Percentiles rank a stretch among this genome's conserved stretches.
phyloP scores from a whole-genome alignment of 2,797 vertebrate genomes.

The Natrix natrix region DNA sequence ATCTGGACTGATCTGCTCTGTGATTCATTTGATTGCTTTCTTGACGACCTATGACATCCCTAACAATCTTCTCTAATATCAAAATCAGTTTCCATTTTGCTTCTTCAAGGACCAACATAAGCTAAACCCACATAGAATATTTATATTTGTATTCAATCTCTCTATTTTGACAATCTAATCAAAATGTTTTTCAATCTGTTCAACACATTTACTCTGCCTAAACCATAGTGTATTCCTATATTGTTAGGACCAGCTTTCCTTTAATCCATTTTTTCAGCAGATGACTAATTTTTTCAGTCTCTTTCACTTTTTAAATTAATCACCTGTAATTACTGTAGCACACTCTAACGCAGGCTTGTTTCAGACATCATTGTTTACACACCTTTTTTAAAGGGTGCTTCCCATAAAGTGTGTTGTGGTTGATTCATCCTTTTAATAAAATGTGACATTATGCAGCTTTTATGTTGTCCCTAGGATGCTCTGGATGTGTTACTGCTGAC shows the following conservation, averaged over 20 bases:
- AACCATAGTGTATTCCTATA: conserved; percentile 66
- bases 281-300: conserved; percentile 57
- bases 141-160: not conserved
- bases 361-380: conserved; percentile 70
- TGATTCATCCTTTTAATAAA: conserved; percentile 73
- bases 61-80: not conserved
- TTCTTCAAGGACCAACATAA: not conserved
- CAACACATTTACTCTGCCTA: conserved; percentile 57
- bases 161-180: not conserved
- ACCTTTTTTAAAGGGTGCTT: conserved; percentile 67
- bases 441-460: conserved; percentile 63
- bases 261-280: conserved; percentile 67
- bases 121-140: not conserved
- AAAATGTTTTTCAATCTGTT: not conserved
- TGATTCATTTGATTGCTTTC: not conserved
- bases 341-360: conserved; percentile 68
- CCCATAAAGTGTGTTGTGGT: conserved; percentile 71
- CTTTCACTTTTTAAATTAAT: conserved; percentile 55
- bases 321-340: conserved; percentile 54
- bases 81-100: not conserved
- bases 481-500: conserved; percentile 61
- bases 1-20: not conserved
- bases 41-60: not conserved
- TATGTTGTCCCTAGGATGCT: conserved; percentile 62
- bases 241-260: not conserved